Percentiles rank a stretch among this genome's conserved stretches.
Evolutionary conservation across 2,797 vertebrate species (phyloP).

Genomic region (Cryptoblepharus egeriae): DNA sequence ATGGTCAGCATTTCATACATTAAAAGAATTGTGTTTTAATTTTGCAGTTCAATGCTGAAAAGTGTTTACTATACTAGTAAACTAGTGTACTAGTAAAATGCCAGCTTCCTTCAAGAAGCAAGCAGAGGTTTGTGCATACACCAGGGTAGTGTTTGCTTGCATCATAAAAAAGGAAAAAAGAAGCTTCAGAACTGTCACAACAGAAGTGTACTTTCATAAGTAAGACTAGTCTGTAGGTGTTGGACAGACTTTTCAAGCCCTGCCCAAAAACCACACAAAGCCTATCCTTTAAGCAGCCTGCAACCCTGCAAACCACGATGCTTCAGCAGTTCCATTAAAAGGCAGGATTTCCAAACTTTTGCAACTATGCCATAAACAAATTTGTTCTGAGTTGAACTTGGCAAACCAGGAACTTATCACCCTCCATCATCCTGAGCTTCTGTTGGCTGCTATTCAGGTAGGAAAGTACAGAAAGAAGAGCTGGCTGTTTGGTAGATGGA

Average conservation of each 20-base stretch:
- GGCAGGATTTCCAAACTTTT: constrained; percentile 48
- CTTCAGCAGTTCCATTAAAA: constrained; percentile 16
- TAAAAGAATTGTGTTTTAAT: neutral
- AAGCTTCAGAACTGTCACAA: neutral
- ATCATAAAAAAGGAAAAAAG: neutral
- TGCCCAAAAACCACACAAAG: neutral
- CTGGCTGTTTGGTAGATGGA: constrained; percentile 16
- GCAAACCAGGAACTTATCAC: neutral
- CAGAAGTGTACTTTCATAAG: neutral
- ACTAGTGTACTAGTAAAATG: neutral
- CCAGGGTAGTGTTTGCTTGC: neutral
- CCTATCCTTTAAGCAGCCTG: constrained; percentile 8
- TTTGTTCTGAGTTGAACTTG: constrained; percentile 34
- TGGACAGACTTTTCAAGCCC: constrained; percentile 12
- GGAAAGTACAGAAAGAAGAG: neutral
- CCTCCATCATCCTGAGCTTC: neutral
- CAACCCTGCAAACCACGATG: neutral
- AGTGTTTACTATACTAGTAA: neutral
- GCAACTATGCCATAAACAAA: constrained; percentile 48
- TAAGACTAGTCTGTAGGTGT: neutral
- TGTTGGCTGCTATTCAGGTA: constrained; percentile 15
- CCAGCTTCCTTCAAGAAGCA: neutral
- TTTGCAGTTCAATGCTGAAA: neutral
- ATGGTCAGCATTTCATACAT: neutral
- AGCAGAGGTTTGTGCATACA: constrained; percentile 11